Evolutionary conservation across 2,113 vertebrate genomes (phyloP), one percentile per base, ranked within the genome.

Genomic region (Girardinichthys multiradiatus): DNA sequence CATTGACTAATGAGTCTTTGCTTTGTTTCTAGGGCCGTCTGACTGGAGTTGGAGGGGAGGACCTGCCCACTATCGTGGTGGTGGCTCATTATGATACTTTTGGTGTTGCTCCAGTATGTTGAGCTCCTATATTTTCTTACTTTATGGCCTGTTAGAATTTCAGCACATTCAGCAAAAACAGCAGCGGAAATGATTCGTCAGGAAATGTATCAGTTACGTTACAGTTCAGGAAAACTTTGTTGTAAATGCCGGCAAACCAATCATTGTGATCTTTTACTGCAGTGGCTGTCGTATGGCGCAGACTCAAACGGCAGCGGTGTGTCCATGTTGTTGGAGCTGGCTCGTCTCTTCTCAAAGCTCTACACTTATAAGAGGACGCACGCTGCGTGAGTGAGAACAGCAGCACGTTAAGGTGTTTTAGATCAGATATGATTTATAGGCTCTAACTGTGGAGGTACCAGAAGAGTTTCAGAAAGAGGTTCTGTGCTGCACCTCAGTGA

Each of bases 281-380:
- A 99, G 98, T 99, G 98, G 97, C 92, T 99, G 82, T 98, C 98
- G 0, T 97, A 98, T 0, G 98, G 98, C 0, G 98, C 98, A 0
- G 97, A 99, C 91, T 99, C 98, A 14, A 99, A 99, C 0, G 98
- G 95, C 7, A 99, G 98, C 0, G 98, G 98, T 0, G 93, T 99
- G 59, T 95, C 97, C 0, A 94, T 98, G 87, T 90, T 99, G 4
- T 90, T 99, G 60, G 98, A 99, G 83, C 94, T 99, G 26, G 97
- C 98, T 15, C 95, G 98, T 13, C 96, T 99, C 57, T 99, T 99
- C 92, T 99, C 98, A 0, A 93, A 96, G 37, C 96, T 99, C 57
- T 99, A 99, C 87, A 99, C 97, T n/a, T 98, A 98, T 92, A 97
- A 98, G 85, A 95, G 98, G 73, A 99, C 98, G 11, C 98, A 98